phyloP scores from a whole-genome alignment of 2,113 vertebrate genomes.

The Carlito syrichta region DNA sequence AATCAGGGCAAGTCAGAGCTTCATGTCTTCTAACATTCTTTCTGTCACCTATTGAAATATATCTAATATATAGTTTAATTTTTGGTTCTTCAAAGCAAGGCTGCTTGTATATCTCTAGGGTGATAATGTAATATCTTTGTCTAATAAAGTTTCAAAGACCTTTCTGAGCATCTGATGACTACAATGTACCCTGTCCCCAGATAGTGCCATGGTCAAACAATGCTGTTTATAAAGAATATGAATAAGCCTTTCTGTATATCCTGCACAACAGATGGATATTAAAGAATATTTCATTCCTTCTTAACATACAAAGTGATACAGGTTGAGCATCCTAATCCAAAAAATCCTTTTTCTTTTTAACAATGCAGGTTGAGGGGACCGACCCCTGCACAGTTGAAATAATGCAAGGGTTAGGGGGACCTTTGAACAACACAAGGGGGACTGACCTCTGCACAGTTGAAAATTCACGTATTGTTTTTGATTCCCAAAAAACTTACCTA shows the following conservation, averaged over 20 bases:
- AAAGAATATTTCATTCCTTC: neutral
- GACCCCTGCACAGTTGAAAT: no score
- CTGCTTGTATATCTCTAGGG: neutral
- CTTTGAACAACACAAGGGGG: neutral
- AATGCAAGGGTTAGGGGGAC: no score
- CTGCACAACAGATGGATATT: neutral
- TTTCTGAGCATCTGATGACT: neutral
- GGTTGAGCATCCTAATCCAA: neutral
- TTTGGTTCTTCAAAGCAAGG: neutral
- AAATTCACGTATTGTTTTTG: neutral
- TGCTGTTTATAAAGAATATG: neutral
- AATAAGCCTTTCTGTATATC: neutral
- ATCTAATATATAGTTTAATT: neutral
- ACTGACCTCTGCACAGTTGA: neutral
- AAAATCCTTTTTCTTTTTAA: no score
- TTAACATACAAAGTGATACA: neutral
- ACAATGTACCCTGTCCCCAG: neutral
- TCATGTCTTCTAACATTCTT: neutral
- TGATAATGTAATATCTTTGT: no score
- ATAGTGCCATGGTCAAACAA: neutral
- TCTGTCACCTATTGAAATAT: neutral
- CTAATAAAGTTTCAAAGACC: neutral
- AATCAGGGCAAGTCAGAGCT: neutral
- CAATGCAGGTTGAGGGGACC: no score
- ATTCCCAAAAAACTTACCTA: neutral